Evolutionary conservation across 2,113 vertebrate genomes (phyloP), one percentile per base, ranked within the genome.

Genomic region (Synodontis membranacea): DNA sequence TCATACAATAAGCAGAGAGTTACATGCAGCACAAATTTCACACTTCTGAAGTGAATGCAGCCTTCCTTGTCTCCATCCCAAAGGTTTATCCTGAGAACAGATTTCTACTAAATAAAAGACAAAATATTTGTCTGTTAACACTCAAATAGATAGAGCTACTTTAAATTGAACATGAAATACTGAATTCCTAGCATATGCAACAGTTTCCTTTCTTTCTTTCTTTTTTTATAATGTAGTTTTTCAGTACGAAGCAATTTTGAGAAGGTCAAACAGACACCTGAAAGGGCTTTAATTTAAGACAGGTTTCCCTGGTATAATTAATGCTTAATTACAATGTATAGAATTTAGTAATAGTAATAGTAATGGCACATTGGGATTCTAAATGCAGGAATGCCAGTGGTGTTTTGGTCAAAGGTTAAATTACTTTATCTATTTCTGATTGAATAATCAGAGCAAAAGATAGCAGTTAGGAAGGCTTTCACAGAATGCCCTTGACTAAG

Each of bases 11-110:
- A 89, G 86, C 88, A 37, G 58, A 68, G 79, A 70, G 76, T 90
- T 88, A 90, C 88, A 91, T 85, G 81, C 64, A 78, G 50, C 68
- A 66, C 50, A 78, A 82, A 86, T 88, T 89, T 90, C 85, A 86
- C 52, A 31, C 54, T 86, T 87, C 84, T 81, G 39, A 86, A 76
- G 54, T 66, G 46, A 85, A 46, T 39, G 78, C 50, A 72, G 52
- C 39, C n/a, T n/a, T 84, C 28, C 56, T 54, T 31, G 25, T 56
- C 44, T 64, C 23, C 25, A 86, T 15, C 48, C 74, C 34, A 64
- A 70, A 66, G 60, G 19, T 48, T 21, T 34, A 50, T 56, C 31
- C 28, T 58, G 39, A 34, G 25, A n/a, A 7, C 11, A 86, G 46
- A 39, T 34, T 85, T 60, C 28, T 28, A 9, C 74, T 56, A 86